Percentiles rank a stretch among this genome's conserved stretches.
phyloP scores from a whole-genome alignment of 1,140 invertebrate species.

The Apocrypta bakeri region DNA sequence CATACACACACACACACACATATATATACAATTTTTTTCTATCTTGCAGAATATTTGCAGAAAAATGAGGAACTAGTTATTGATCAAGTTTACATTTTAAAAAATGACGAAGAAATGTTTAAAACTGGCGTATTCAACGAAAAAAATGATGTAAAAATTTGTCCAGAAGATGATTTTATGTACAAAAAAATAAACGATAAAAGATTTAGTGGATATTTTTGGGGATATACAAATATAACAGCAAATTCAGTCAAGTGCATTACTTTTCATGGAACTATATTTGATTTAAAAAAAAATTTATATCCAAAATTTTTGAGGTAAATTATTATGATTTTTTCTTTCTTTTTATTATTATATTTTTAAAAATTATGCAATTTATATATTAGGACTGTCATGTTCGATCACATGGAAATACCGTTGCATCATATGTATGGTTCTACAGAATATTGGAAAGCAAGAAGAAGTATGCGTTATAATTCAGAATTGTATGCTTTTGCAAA shows the following conservation, averaged over 20 bases:
- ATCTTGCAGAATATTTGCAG: conserved; percentile 61
- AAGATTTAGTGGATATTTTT: conserved; percentile 75
- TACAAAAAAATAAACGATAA: conserved; percentile 73
- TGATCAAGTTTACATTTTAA: conserved; percentile 87
- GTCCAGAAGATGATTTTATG: conserved; percentile 68
- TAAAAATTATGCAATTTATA: conserved; percentile 33
- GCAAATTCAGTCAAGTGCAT: conserved; percentile 83
- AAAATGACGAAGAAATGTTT: conserved; percentile 92
- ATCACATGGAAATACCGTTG: conserved; percentile 91
- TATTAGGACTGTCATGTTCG: conserved; percentile 83
- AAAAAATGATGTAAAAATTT: conserved; percentile 82
- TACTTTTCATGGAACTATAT: conserved; percentile 88
- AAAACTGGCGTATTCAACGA: conserved; percentile 86
- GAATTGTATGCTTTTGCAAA: conserved; percentile 82
- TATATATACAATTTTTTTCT: too few relatives aligned
- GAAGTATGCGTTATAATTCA: conserved; percentile 92
- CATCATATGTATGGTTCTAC: conserved; percentile 90
- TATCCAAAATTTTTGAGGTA: conserved; percentile 67
- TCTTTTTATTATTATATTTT: conserved; percentile 34
- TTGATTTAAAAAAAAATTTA: conserved; percentile 75
- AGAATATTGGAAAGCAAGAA: conserved; percentile 89
- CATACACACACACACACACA: too few relatives aligned
- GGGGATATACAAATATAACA: conserved; percentile 80
- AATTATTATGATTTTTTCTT: conserved; percentile 43
- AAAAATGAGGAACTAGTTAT: conserved; percentile 75